Percentiles rank a stretch among this genome's conserved stretches.
These are phyloP conservation scores for Nibea albiflora DNA, from an alignment of 2,113 vertebrate species.

Conservation along the genomic window DNA sequence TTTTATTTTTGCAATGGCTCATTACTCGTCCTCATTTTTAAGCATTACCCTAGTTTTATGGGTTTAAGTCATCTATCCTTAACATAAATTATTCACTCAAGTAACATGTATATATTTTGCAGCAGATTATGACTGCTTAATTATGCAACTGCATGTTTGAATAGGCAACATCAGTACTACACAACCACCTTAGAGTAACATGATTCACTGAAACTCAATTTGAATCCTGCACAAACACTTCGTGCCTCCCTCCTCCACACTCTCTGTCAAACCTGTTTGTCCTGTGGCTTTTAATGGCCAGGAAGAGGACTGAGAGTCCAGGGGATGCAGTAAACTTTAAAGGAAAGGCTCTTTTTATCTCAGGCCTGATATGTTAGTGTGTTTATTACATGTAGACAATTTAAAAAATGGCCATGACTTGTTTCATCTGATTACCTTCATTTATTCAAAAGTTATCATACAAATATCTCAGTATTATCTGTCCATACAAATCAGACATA, in stretches of 20 bases:
- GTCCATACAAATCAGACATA: constrained; percentile 13
- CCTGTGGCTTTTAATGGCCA: constrained; percentile 29
- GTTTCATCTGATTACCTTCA: background rate
- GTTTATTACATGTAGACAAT: background rate
- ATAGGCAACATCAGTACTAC: constrained; percentile 4
- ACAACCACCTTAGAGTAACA: background rate
- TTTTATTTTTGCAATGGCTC: background rate
- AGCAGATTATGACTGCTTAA: background rate
- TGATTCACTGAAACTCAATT: constrained; percentile 68
- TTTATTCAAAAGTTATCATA: constrained; percentile 42
- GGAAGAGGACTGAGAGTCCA: constrained; percentile 11
- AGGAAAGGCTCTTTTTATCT: background rate
- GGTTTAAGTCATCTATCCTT: background rate
- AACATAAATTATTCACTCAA: background rate
- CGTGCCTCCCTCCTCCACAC: constrained; percentile 17
- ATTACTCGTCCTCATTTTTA: too few relatives aligned
- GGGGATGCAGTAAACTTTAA: background rate
- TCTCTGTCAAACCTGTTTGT: constrained; percentile 85
- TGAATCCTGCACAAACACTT: constrained; percentile 46
- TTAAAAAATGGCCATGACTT: background rate
- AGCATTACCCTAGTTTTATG: background rate
- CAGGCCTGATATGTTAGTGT: background rate
- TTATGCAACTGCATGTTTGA: constrained; percentile 4
- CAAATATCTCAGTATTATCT: background rate
- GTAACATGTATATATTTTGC: background rate